Evolutionary conservation across 2,113 vertebrate genomes (phyloP).

Genomic region (Ivindomyrus marchei): DNA sequence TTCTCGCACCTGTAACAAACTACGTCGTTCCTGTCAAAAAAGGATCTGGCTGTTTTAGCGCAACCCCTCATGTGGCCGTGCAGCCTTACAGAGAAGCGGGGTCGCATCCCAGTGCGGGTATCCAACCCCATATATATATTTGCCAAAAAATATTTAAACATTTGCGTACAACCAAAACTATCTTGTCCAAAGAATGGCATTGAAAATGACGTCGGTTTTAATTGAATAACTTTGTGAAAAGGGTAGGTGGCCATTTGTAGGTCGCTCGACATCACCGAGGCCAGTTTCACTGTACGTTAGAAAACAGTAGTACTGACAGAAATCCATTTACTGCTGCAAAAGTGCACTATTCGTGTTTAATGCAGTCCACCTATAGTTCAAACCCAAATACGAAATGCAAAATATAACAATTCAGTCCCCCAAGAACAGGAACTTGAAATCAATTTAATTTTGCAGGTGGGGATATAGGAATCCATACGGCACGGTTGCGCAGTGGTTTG

Average conservation of each 20-base stretch:
- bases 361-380: background rate
- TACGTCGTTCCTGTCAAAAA: background rate
- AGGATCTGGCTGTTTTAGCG: background rate
- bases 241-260: no score
- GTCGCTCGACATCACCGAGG: background rate
- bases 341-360: background rate
- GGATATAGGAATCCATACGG: background rate
- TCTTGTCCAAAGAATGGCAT: constrained; percentile 13
- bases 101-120: background rate
- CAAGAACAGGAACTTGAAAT: background rate
- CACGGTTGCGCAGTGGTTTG: no score
- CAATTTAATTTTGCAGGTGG: background rate
- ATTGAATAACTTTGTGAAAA: background rate
- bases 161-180: constrained; percentile 31
- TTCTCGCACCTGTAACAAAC: background rate
- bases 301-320: background rate
- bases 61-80: background rate
- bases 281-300: background rate
- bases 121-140: background rate
- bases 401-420: background rate
- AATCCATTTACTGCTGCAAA: background rate
- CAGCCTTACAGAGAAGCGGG: background rate
- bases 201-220: constrained; percentile 36
- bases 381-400: background rate
- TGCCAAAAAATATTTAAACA: no score